Evolutionary conservation across 2,888 invertebrate species (phyloP).

Genomic region (Enchytraeus crypticus): DNA sequence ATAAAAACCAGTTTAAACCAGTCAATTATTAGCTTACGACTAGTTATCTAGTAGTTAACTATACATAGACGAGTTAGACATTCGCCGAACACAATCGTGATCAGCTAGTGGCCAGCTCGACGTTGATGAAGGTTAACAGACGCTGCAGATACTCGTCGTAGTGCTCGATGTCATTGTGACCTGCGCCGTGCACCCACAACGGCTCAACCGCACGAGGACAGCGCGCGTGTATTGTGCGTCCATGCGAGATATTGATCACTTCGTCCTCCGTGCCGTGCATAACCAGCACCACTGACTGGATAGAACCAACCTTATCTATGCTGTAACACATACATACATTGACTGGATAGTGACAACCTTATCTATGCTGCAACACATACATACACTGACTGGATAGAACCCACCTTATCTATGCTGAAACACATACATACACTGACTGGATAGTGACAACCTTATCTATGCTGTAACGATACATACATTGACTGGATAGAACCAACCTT

Average conservation of each 20-base stretch:
- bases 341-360: neutral
- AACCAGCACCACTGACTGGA: slow-evolving; percentile 13
- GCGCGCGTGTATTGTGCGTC: slow-evolving; percentile 12
- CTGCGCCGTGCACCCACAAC: slow-evolving; percentile 15
- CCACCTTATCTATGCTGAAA: neutral
- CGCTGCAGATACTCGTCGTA: slow-evolving; percentile 13
- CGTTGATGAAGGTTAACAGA: slow-evolving; percentile 8
- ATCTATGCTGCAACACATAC: neutral
- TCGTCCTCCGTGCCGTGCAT: slow-evolving; percentile 17
- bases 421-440: neutral
- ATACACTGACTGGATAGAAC: neutral
- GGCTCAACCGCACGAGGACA: slow-evolving; percentile 15
- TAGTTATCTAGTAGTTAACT: too few species aligned
- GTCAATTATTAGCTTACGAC: too few species aligned
- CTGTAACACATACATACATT: neutral
- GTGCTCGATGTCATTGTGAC: slow-evolving; percentile 17
- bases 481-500: slow-evolving; percentile 13
- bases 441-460: too few species aligned
- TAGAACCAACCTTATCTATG: slow-evolving; percentile 15
- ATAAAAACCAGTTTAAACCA: too few species aligned
- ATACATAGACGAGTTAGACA: too few species aligned
- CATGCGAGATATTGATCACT: slow-evolving; percentile 14
- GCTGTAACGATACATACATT: too few species aligned
- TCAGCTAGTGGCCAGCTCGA: slow-evolving; percentile 11
- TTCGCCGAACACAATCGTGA: too few species aligned